These are phyloP conservation scores for Gorsachius magnificus DNA, from an alignment of 2,797 vertebrate genomes.

Conservation along the genomic window DNA sequence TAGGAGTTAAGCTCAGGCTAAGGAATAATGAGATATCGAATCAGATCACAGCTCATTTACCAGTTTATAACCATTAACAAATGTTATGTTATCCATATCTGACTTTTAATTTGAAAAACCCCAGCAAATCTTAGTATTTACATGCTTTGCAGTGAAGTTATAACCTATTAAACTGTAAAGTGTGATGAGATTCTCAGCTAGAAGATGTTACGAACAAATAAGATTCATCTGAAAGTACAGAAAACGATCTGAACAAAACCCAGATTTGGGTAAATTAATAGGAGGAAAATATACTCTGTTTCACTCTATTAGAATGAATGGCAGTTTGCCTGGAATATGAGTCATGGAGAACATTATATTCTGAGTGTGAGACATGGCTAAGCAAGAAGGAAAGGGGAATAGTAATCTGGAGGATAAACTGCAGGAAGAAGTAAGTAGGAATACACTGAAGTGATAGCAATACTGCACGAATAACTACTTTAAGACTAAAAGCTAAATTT, in stretches of 20 bases:
- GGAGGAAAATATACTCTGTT: background rate
- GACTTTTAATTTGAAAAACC: background rate
- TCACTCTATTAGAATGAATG: constrained; percentile 13
- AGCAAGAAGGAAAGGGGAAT: background rate
- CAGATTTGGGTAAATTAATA: background rate
- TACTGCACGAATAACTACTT: background rate
- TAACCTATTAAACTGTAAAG: background rate
- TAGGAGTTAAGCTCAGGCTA: background rate
- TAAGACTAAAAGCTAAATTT: background rate
- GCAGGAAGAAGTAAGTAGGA: background rate
- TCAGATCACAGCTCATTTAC: background rate
- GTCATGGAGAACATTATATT: constrained; percentile 2
- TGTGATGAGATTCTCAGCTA: background rate
- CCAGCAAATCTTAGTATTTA: background rate
- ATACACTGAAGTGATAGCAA: background rate
- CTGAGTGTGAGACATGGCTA: background rate
- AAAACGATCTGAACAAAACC: background rate
- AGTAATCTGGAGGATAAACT: background rate
- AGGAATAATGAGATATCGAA: background rate
- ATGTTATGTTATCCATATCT: background rate
- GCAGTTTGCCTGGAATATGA: constrained; percentile 49
- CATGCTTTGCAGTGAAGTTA: background rate
- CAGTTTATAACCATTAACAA: background rate
- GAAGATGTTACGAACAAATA: background rate
- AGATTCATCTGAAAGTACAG: constrained; percentile 7